Evolutionary conservation across 2,797 vertebrate species (phyloP).

Genomic region (Natrix natrix): DNA sequence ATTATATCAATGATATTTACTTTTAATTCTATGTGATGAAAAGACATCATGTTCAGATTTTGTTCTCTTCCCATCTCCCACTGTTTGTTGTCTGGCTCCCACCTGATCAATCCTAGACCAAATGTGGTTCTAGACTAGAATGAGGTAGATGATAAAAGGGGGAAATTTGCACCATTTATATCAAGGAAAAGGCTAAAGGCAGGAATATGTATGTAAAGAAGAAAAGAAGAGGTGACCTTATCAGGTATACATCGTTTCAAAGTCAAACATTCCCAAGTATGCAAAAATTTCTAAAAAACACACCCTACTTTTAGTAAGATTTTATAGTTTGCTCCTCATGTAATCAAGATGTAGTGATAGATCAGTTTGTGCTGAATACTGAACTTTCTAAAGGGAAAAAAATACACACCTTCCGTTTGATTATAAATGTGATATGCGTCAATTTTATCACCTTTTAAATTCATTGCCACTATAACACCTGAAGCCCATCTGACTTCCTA

Average conservation of each 20-base stretch:
- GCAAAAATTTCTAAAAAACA: background rate
- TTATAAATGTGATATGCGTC: conserved; percentile 19
- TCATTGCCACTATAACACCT: conserved; percentile 21
- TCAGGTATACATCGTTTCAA: background rate
- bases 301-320: background rate
- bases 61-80: background rate
- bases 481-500: conserved; percentile 4
- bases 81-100: background rate
- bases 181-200: background rate
- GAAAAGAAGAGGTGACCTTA: background rate
- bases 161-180: background rate
- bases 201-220: background rate
- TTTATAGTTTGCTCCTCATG: conserved; percentile 16
- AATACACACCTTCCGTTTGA: conserved; percentile 9
- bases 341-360: conserved; percentile 20
- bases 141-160: background rate
- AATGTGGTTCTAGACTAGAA: background rate
- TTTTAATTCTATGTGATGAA: background rate
- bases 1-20: background rate
- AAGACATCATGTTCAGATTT: background rate
- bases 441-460: conserved; percentile 35
- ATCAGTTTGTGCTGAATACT: conserved; percentile 20
- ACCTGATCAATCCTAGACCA: background rate
- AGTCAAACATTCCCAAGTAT: background rate
- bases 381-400: conserved; percentile 1